Evolutionary conservation across 2,113 vertebrate genomes (phyloP).

Genomic region (Daboia siamensis): DNA sequence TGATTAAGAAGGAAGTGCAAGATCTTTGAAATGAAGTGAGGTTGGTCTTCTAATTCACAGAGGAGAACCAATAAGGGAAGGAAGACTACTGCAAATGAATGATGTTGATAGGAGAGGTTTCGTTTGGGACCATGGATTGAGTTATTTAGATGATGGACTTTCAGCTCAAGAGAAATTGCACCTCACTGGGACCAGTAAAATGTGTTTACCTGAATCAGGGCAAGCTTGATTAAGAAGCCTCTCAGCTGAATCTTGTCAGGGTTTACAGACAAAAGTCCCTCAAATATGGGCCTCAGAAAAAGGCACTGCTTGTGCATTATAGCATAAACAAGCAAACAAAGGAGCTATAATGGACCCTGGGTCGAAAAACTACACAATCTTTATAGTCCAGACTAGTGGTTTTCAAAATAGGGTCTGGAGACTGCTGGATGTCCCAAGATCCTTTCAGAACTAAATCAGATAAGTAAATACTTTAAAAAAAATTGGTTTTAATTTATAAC

Average conservation of each 20-base stretch:
- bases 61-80: background rate
- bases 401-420: background rate
- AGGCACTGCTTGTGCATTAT: background rate
- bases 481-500: background rate
- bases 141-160: background rate
- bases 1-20: background rate
- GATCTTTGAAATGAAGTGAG: background rate
- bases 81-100: background rate
- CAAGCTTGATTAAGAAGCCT: background rate
- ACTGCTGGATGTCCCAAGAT: background rate
- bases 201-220: background rate
- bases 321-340: background rate
- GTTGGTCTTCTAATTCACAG: background rate
- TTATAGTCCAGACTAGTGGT: background rate
- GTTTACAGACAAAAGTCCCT: background rate
- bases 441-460: background rate
- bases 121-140: background rate
- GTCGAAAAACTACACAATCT: background rate
- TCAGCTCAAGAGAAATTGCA: background rate
- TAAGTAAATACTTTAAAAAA: background rate
- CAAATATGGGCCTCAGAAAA: background rate
- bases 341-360: background rate
- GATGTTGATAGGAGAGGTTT: background rate
- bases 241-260: background rate
- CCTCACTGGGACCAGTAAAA: background rate